These are phyloP conservation scores for Ptilonorhynchus violaceus DNA, from an alignment of 2,113 vertebrate species.

Conservation along the genomic window DNA sequence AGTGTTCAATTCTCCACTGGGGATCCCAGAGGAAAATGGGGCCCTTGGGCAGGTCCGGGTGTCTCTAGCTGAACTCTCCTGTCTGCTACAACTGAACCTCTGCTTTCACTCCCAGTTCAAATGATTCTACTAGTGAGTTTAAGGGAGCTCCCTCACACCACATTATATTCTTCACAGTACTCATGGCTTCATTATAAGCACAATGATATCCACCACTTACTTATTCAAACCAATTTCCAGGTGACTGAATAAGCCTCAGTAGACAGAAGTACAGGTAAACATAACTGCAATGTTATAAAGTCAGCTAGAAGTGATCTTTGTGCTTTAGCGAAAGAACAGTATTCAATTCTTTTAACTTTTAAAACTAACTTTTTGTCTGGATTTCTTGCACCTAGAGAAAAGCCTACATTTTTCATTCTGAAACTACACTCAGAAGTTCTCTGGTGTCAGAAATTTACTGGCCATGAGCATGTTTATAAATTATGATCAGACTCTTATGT, in stretches of 20 bases:
- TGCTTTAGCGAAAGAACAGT: background rate
- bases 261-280: background rate
- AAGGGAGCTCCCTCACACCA: background rate
- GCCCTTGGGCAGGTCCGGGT: background rate
- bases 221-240: background rate
- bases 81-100: background rate
- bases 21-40: background rate
- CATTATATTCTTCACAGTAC: background rate
- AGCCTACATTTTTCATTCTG: background rate
- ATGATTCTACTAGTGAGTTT: background rate
- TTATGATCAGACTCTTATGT: background rate
- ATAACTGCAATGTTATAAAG: background rate
- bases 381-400: background rate
- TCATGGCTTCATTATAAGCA: background rate
- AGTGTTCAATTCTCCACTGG: background rate
- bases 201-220: background rate
- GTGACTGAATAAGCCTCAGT: background rate
- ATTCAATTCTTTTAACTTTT: background rate
- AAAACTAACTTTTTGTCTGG: background rate
- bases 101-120: background rate
- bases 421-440: background rate
- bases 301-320: background rate
- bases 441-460: background rate
- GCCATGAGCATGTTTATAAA: background rate
- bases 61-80: background rate